Conservation (phyloP, 2,888 invertebrate species). For the Ariolimax columbianus region DNA sequence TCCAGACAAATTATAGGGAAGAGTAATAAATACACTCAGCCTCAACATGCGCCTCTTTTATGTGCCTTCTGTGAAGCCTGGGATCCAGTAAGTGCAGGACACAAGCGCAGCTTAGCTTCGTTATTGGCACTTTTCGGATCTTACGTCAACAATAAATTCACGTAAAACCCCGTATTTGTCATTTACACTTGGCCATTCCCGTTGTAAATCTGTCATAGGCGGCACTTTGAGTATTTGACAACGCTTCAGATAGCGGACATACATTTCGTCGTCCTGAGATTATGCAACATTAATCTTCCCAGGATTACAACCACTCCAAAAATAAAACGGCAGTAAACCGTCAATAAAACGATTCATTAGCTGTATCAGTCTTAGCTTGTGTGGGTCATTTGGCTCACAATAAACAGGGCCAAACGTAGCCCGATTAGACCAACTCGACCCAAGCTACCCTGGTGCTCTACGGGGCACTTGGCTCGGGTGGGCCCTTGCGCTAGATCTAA, state of each 20-base stretch:
- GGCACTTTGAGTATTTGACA: constrained; percentile 20
- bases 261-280: neutral
- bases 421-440: too few relatives aligned
- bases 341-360: neutral
- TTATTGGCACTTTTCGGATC: constrained; percentile 30
- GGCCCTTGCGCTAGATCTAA: too few relatives aligned
- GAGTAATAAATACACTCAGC: constrained; percentile 12
- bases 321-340: neutral
- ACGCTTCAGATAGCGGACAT: neutral
- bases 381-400: neutral
- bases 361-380: neutral
- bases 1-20: constrained; percentile 20
- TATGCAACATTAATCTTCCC: neutral
- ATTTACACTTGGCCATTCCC: constrained; percentile 34
- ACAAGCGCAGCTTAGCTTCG: constrained; percentile 32
- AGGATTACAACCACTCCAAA: neutral
- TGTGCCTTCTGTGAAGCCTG: constrained; percentile 1
- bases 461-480: too few relatives aligned
- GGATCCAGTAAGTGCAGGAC: constrained; percentile 9
- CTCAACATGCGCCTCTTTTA: constrained; percentile 20
- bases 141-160: constrained; percentile 22
- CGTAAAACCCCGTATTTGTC: constrained; percentile 16
- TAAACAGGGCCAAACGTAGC: too few relatives aligned
- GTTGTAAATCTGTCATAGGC: constrained; percentile 25
- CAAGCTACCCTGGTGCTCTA: too few relatives aligned